These are phyloP conservation scores for Thysanoteuthis rhombus DNA, from an alignment of 2,888 invertebrate species.

Conservation along the genomic window DNA sequence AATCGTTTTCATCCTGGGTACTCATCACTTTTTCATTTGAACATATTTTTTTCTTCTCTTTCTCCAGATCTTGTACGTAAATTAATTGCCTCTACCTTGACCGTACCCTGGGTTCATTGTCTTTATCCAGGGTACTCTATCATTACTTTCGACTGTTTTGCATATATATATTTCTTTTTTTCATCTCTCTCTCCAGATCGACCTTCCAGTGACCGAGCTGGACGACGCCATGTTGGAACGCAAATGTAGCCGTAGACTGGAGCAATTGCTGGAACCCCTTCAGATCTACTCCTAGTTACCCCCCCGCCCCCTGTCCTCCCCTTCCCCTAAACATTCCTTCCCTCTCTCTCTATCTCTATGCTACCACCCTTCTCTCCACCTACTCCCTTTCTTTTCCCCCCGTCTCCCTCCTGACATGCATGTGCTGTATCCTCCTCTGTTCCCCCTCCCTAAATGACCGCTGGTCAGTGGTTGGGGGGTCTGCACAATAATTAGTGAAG, in stretches of 20 bases:
- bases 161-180: not conserved
- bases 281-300: not conserved
- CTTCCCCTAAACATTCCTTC: not conserved
- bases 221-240: conserved; percentile 51
- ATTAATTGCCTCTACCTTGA: too few species aligned
- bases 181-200: conserved; percentile 45
- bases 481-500: not conserved
- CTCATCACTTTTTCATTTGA: too few species aligned
- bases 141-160: not conserved
- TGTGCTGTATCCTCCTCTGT: not conserved
- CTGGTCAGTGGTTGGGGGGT: not conserved
- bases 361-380: not conserved
- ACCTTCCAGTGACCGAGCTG: conserved; percentile 46
- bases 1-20: too few species aligned
- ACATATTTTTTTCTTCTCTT: too few species aligned
- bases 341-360: not conserved
- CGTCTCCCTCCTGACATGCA: not conserved
- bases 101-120: too few species aligned
- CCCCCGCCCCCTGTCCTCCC: not conserved
- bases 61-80: too few species aligned
- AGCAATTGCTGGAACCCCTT: not conserved
- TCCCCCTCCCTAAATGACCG: not conserved
- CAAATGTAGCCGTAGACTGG: conserved; percentile 40
- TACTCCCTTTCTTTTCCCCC: not conserved
- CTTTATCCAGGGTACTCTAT: not conserved